Evolutionary conservation across 2,888 invertebrate species (phyloP).

Genomic region (Epirrita christyi): DNA sequence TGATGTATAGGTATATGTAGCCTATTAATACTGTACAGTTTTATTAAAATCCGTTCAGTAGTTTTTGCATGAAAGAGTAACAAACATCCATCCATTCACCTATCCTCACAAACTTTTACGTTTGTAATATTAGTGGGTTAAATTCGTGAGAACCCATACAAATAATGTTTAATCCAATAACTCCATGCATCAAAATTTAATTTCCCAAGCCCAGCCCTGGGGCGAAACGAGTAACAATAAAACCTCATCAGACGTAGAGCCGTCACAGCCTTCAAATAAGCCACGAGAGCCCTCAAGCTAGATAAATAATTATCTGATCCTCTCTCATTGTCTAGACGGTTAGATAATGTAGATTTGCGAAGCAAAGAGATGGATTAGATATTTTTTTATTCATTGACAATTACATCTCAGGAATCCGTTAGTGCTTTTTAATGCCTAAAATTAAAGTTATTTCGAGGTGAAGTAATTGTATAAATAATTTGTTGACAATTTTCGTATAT

Average conservation of each 20-base stretch:
- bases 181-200: not conserved
- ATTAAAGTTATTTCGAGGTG: not conserved
- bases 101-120: no score
- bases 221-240: slow-evolving; percentile 16
- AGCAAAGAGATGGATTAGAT: not conserved
- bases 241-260: slow-evolving; percentile 16
- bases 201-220: slow-evolving; percentile 1
- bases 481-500: no score
- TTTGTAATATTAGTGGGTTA: no score
- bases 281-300: slow-evolving; percentile 19
- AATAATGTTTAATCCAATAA: not conserved
- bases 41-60: no score
- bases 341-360: slow-evolving; percentile 19
- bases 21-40: no score
- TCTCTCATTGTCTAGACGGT: slow-evolving; percentile 16
- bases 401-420: no score
- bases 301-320: slow-evolving; percentile 20
- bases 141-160: not conserved
- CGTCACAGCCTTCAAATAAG: slow-evolving; percentile 14
- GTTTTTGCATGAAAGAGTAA: no score
- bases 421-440: no score
- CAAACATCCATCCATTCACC: no score
- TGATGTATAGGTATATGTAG: no score
- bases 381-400: no score
- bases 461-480: no score